Conservation (phyloP, 2,888 invertebrate species). For the Charanyca ferruginea region DNA sequence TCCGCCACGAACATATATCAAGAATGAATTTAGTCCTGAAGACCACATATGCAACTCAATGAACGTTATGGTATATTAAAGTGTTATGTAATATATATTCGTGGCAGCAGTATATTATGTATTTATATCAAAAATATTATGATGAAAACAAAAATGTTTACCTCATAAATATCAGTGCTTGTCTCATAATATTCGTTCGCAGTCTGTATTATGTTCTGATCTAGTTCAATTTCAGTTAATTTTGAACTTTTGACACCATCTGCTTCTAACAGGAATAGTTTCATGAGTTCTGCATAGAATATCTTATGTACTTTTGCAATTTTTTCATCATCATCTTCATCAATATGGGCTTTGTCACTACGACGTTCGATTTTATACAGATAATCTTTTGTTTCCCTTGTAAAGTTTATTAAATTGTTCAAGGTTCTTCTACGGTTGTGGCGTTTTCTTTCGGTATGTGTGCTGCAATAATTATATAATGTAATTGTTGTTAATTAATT, state of each 20-base stretch:
- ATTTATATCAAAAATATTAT: no score
- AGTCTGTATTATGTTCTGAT: slow-evolving; percentile 83
- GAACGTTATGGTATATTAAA: no score
- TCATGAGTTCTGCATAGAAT: slow-evolving; percentile 85
- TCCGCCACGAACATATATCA: neutral
- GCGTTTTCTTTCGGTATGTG: slow-evolving; percentile 75
- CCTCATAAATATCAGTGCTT: slow-evolving; percentile 90
- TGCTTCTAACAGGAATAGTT: slow-evolving; percentile 83
- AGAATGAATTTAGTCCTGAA: neutral
- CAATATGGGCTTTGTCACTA: slow-evolving; percentile 52
- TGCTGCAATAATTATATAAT: slow-evolving; percentile 66
- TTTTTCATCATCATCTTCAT: slow-evolving; percentile 74
- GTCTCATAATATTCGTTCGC: slow-evolving; percentile 88
- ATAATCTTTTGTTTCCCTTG: slow-evolving; percentile 41
- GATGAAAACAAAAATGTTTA: slow-evolving; percentile 73
- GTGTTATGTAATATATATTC: no score
- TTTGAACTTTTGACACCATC: slow-evolving; percentile 71
- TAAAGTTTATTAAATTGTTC: slow-evolving; percentile 31
- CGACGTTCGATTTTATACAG: slow-evolving; percentile 35
- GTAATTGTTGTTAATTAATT: neutral
- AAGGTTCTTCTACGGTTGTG: slow-evolving; percentile 65
- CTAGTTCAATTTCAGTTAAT: slow-evolving; percentile 80
- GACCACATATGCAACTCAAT: neutral
- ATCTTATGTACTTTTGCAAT: slow-evolving; percentile 74
- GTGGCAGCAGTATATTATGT: no score